phyloP scores from a whole-genome alignment of 1,140 invertebrate genomes.

The Aethina tumida region DNA sequence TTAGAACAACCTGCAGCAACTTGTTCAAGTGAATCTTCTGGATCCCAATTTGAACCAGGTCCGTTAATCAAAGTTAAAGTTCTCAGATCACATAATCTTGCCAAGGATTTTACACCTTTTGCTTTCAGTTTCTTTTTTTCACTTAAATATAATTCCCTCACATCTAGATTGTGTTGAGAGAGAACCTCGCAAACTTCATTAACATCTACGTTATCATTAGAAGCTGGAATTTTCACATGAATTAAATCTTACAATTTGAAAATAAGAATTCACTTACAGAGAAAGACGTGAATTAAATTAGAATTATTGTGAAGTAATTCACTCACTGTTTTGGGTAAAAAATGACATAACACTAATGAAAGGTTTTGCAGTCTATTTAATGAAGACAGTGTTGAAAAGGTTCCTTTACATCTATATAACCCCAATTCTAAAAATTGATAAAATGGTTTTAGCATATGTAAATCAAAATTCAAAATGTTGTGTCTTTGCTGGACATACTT shows the following conservation, averaged over 20 bases:
- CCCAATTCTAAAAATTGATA: slow-evolving; percentile 15
- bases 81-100: slow-evolving; percentile 17
- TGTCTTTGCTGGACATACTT: slow-evolving; percentile 13
- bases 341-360: slow-evolving; percentile 16
- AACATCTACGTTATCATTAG: slow-evolving; percentile 20
- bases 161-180: slow-evolving; percentile 14
- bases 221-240: slow-evolving; percentile 13
- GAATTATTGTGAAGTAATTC: slow-evolving; percentile 18
- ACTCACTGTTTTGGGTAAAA: slow-evolving; percentile 17
- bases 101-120: slow-evolving; percentile 20
- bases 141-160: slow-evolving; percentile 18
- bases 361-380: slow-evolving; percentile 14
- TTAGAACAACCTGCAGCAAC: slow-evolving; percentile 21
- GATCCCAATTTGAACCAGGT: slow-evolving; percentile 20
- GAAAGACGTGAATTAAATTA: slow-evolving; percentile 12
- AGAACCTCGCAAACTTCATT: slow-evolving; percentile 22
- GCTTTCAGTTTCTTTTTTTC: slow-evolving; percentile 19
- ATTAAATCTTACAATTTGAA: slow-evolving; percentile 1
- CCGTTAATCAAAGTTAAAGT: slow-evolving; percentile 17
- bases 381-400: slow-evolving; percentile 16
- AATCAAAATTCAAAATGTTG: too few relatives aligned
- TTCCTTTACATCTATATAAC: slow-evolving; percentile 19
- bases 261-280: slow-evolving; percentile 16
- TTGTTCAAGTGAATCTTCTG: slow-evolving; percentile 23
- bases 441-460: slow-evolving; percentile 1